phyloP scores from a whole-genome alignment of 2,888 invertebrate genomes.

The Vesta saturnalis region DNA sequence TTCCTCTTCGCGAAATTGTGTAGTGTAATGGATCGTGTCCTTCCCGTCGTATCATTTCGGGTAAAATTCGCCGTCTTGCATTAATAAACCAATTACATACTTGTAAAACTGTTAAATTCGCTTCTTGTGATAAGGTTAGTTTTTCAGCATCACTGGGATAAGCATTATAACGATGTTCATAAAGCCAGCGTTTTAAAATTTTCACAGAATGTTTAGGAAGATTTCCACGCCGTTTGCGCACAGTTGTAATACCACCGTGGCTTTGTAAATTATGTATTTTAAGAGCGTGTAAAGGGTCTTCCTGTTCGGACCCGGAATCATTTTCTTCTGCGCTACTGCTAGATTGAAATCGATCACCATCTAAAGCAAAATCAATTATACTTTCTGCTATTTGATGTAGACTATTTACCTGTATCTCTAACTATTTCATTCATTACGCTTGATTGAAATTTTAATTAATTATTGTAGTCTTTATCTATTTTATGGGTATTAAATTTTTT shows the following conservation, averaged over 20 bases:
- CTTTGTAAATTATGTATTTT: constrained; percentile 45
- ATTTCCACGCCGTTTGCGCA: constrained; percentile 88
- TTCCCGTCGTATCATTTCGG: constrained; percentile 92
- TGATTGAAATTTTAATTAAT: too few relatives aligned
- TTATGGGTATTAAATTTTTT: too few relatives aligned
- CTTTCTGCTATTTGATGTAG: background rate
- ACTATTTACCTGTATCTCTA: background rate
- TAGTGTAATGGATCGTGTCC: constrained; percentile 92
- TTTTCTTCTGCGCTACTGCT: constrained; percentile 77
- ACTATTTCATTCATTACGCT: background rate
- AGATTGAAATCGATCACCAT: constrained; percentile 73
- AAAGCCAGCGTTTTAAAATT: constrained; percentile 91
- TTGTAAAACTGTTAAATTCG: constrained; percentile 92
- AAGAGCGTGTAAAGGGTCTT: constrained; percentile 52
- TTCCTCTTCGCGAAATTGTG: constrained; percentile 89
- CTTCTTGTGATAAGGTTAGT: constrained; percentile 75
- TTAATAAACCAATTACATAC: constrained; percentile 98
- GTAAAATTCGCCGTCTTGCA: constrained; percentile 89
- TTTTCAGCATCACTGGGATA: constrained; percentile 96
- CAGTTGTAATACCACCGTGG: constrained; percentile 59
- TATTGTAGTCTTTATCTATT: too few relatives aligned
- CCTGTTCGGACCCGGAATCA: constrained; percentile 63
- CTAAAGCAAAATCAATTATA: constrained; percentile 51
- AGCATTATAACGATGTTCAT: constrained; percentile 93
- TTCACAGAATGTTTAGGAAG: constrained; percentile 93